These are phyloP conservation scores for Heliopora coerulea DNA, from an alignment of 92 coral and sea anemone genomes.

Conservation along the genomic window DNA sequence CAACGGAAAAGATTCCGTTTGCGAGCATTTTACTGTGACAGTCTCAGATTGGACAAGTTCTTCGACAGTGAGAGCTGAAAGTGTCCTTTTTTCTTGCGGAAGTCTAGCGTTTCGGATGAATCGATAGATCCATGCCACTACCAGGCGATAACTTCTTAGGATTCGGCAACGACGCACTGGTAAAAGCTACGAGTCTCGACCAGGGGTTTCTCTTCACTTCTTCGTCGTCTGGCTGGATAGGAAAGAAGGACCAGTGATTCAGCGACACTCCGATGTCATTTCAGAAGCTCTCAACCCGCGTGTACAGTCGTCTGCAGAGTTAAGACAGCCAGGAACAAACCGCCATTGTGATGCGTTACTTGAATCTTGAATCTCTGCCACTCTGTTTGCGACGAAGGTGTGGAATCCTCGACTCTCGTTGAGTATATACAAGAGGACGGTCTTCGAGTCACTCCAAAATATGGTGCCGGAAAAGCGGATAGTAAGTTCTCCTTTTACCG, in stretches of 20 bases:
- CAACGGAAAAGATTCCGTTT: no score
- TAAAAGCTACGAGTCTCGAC: no score
- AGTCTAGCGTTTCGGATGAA: no score
- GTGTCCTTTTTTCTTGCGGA: no score
- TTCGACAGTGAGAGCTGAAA: no score
- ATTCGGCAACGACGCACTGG: no score
- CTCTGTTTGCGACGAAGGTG: conserved; percentile 52
- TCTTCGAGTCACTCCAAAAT: conserved; percentile 61
- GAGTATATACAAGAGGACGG: conserved; percentile 52
- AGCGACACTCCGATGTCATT: conserved; percentile 43
- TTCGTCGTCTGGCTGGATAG: conserved; percentile 11
- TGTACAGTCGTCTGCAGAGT: conserved; percentile 63
- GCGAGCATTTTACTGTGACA: no score
- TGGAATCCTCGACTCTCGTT: conserved; percentile 56
- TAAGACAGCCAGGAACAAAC: conserved; percentile 49
- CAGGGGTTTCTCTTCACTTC: no score
- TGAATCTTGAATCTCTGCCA: conserved; percentile 54
- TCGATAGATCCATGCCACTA: no score
- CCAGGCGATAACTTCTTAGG: no score
- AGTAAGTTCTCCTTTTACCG: conserved; percentile 35
- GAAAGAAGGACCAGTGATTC: conserved; percentile 56
- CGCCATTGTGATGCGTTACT: conserved; percentile 51
- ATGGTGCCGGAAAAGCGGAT: conserved; percentile 20
- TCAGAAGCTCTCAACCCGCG: conserved; percentile 45
- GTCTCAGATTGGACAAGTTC: no score